Evolutionary conservation across 2,888 invertebrate genomes (phyloP).

Genomic region (Drosophila pseudotalamancana): DNA sequence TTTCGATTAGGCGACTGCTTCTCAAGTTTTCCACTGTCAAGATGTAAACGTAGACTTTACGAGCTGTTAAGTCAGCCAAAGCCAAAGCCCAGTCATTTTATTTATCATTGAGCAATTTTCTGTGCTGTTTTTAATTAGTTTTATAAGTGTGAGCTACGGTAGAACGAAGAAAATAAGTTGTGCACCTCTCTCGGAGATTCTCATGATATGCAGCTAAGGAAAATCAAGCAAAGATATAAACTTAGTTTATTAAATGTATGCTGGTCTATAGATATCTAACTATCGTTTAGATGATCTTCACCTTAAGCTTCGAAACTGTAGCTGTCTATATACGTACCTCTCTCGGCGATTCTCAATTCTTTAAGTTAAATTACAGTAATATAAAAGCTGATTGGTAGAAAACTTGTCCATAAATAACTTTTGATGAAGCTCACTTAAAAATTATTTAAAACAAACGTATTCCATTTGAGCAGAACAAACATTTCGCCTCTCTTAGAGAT

Average conservation of each 20-base stretch:
- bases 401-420: too few species aligned
- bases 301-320: too few species aligned
- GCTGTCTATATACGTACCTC: too few species aligned
- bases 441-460: too few species aligned
- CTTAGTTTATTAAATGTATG: too few species aligned
- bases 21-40: conserved; percentile 16
- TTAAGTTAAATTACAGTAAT: too few species aligned
- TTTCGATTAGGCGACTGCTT: conserved; percentile 35
- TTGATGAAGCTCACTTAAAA: too few species aligned
- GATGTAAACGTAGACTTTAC: conserved; percentile 16
- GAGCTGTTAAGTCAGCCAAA: not conserved
- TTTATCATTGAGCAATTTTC: conserved; percentile 1
- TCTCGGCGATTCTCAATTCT: too few species aligned
- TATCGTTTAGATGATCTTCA: too few species aligned
- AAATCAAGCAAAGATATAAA: not conserved
- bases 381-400: too few species aligned
- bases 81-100: not conserved
- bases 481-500: not conserved
- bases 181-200: not conserved
- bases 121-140: not conserved
- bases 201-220: not conserved
- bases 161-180: not conserved
- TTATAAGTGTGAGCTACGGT: not conserved
- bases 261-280: too few species aligned
- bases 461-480: too few species aligned